phyloP scores from a whole-genome alignment of 2,113 vertebrate genomes.

The Gymnocephalus cernua region DNA sequence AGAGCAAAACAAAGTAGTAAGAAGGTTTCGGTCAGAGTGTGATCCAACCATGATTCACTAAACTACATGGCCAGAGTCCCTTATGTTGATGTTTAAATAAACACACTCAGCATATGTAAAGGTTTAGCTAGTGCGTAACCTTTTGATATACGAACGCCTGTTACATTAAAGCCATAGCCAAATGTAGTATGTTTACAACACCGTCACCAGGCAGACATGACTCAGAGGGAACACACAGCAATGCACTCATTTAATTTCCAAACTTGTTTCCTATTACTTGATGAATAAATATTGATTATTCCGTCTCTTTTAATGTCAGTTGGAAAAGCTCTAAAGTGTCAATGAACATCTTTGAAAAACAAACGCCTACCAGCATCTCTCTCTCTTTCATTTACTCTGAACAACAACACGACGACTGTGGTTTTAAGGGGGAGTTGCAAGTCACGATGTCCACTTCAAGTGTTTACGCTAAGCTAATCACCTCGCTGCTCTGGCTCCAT shows the following conservation, averaged over 20 bases:
- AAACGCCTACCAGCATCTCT: too few relatives aligned
- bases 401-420: too few relatives aligned
- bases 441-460: neutral
- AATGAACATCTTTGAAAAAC: neutral
- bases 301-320: neutral
- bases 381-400: too few relatives aligned
- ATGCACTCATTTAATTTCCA: neutral
- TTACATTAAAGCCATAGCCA: too few relatives aligned
- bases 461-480: slow-evolving; percentile 16
- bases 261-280: slow-evolving; percentile 7
- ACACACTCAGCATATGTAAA: neutral
- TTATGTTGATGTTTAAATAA: slow-evolving; percentile 2
- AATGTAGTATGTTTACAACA: neutral
- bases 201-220: slow-evolving; percentile 1
- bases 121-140: too few relatives aligned
- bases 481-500: neutral
- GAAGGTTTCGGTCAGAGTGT: neutral
- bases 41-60: slow-evolving; percentile 19
- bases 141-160: too few relatives aligned
- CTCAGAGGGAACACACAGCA: slow-evolving; percentile 9
- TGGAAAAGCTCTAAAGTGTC: neutral
- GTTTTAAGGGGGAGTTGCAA: too few relatives aligned
- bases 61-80: neutral
- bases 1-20: neutral
- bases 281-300: neutral